These are phyloP conservation scores for Morus bassanus DNA, from an alignment of 2,797 vertebrate species.

Conservation along the genomic window DNA sequence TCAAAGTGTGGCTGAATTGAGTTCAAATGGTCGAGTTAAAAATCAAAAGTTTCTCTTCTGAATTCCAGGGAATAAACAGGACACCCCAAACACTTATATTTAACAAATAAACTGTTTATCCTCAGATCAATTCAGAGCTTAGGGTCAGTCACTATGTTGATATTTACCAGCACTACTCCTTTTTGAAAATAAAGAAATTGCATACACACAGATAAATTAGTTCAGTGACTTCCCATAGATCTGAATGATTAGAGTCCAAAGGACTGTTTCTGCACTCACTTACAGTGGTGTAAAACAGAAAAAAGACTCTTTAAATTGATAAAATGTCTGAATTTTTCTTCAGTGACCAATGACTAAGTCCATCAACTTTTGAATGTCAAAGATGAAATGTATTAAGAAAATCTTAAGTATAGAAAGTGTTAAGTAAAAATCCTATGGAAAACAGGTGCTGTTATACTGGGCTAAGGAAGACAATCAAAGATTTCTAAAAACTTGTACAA, in stretches of 20 bases:
- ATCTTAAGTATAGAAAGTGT: neutral
- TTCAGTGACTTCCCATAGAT: neutral
- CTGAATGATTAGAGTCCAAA: neutral
- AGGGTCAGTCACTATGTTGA: neutral
- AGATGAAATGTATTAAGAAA: neutral
- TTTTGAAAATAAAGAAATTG: neutral
- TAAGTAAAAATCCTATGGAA: neutral
- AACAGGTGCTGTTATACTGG: neutral
- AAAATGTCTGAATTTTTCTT: neutral
- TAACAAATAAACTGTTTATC: neutral
- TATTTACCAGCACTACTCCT: neutral
- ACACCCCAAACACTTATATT: neutral
- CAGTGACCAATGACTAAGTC: neutral
- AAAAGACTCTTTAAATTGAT: neutral
- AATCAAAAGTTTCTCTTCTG: neutral
- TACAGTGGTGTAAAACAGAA: neutral
- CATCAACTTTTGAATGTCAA: neutral
- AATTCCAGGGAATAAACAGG: neutral
- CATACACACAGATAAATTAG: neutral
- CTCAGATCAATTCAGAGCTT: neutral
- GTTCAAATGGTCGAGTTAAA: neutral
- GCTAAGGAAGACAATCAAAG: neutral
- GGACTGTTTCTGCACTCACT: neutral
- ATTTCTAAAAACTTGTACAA: neutral
- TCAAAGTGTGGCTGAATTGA: neutral